These are phyloP conservation scores for Eupithecia pulchellata DNA, from an alignment of 2,888 invertebrate genomes.

Conservation along the genomic window DNA sequence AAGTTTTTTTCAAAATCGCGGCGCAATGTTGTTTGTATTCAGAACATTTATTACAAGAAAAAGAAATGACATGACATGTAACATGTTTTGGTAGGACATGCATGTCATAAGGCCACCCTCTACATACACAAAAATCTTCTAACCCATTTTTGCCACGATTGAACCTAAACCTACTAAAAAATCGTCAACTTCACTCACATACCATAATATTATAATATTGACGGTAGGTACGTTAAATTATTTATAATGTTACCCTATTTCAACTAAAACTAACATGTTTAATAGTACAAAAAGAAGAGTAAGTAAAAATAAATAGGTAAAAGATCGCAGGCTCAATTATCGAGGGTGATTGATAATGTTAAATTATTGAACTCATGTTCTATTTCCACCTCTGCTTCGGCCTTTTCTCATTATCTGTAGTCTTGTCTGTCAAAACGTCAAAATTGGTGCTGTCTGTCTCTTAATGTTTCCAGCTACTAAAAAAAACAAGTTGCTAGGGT, in stretches of 20 bases:
- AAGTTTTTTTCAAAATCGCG: no score
- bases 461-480: not conserved
- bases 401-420: not conserved
- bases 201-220: not conserved
- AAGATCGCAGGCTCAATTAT: not conserved
- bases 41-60: no score
- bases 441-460: not conserved
- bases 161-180: not conserved
- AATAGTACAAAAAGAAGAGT: not conserved
- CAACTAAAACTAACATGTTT: not conserved
- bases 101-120: no score
- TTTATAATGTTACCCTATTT: not conserved
- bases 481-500: not conserved
- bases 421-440: slow-evolving; percentile 4
- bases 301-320: not conserved
- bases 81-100: no score
- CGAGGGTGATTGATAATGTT: not conserved
- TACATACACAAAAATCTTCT: no score
- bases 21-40: no score
- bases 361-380: not conserved
- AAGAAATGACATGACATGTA: no score
- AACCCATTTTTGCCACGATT: not conserved
- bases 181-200: not conserved
- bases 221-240: not conserved
- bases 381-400: not conserved